Conservation (phyloP, 2,888 invertebrate species). For the Scaptomyza polygonia region DNA sequence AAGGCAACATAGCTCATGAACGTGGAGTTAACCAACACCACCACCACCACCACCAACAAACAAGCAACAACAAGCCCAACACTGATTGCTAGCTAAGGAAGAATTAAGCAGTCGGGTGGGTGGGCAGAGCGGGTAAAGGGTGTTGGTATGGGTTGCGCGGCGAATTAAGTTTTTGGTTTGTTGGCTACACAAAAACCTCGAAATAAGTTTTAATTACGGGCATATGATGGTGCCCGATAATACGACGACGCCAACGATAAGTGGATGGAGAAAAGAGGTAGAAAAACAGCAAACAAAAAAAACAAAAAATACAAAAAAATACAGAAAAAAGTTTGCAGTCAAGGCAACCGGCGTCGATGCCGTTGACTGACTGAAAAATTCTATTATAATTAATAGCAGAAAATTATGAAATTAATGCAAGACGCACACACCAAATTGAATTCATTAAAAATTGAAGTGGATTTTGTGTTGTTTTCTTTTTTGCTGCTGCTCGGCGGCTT, state of each 20-base stretch:
- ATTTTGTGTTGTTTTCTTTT: slow-evolving; percentile 43
- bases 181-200: slow-evolving; percentile 73
- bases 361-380: slow-evolving; percentile 78
- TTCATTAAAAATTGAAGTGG: slow-evolving; percentile 80
- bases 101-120: background rate
- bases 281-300: background rate
- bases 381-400: slow-evolving; percentile 78
- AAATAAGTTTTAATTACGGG: slow-evolving; percentile 80
- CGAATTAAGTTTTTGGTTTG: slow-evolving; percentile 79
- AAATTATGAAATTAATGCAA: slow-evolving; percentile 80
- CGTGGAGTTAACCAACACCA: slow-evolving; percentile 29
- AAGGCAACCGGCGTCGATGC: slow-evolving; percentile 46
- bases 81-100: slow-evolving; percentile 41
- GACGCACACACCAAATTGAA: slow-evolving; percentile 69
- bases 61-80: slow-evolving; percentile 15
- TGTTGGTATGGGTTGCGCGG: slow-evolving; percentile 8
- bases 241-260: slow-evolving; percentile 35
- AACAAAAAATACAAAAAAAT: too few relatives aligned
- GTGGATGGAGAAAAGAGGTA: background rate
- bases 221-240: slow-evolving; percentile 80
- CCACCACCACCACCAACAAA: slow-evolving; percentile 11
- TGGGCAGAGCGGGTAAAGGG: background rate
- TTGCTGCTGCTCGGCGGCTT: slow-evolving; percentile 35
- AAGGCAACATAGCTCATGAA: slow-evolving; percentile 21
- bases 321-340: slow-evolving; percentile 36